A percentile compares a stretch with the other conserved stretches of the same genome.
These are phyloP conservation scores for Lordiphosa fenestrarum DNA, from an alignment of 2,888 invertebrate genomes.

Conservation along the genomic window DNA sequence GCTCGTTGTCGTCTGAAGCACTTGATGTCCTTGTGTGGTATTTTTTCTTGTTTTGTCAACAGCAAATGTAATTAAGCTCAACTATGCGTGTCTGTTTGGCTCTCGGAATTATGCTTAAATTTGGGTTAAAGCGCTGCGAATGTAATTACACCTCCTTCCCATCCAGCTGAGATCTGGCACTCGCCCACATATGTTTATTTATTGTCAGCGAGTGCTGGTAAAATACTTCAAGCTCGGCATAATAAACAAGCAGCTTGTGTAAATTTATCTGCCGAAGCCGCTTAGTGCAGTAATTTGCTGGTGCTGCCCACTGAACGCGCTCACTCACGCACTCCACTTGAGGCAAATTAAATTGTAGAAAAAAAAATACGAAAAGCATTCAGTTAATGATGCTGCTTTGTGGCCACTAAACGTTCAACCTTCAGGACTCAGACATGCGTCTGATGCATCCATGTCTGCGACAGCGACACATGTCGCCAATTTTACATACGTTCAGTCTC, in stretches of 20 bases:
- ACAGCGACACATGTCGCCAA: conserved; percentile 32
- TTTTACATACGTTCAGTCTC: conserved; percentile 51
- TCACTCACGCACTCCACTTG: conserved; percentile 33
- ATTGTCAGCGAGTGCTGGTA: conserved; percentile 40
- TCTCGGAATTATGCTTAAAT: conserved; percentile 49
- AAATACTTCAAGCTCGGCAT: conserved; percentile 52
- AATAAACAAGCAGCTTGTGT: conserved; percentile 43
- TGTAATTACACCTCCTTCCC: conserved; percentile 52
- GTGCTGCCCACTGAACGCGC: conserved; percentile 42
- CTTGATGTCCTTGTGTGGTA: conserved; percentile 34
- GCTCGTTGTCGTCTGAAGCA: conserved; percentile 34
- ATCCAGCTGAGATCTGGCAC: neutral
- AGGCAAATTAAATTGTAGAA: conserved; percentile 69
- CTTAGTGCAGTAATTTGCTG: conserved; percentile 45
- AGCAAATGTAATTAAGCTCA: conserved; percentile 58
- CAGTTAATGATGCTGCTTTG: conserved; percentile 68
- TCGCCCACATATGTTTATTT: conserved; percentile 51
- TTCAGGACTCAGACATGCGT: conserved; percentile 39
- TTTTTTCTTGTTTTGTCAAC: conserved; percentile 52
- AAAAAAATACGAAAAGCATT: conserved; percentile 10
- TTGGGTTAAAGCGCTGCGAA: conserved; percentile 52
- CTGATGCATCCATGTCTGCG: conserved; percentile 5
- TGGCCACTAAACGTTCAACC: conserved; percentile 71
- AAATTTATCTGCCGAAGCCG: conserved; percentile 48
- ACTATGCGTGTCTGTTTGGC: conserved; percentile 26